Percentiles rank a stretch among this genome's conserved stretches.
These are phyloP conservation scores for Nycticryphes semicollaris DNA, from an alignment of 2,113 vertebrate genomes.

Conservation along the genomic window DNA sequence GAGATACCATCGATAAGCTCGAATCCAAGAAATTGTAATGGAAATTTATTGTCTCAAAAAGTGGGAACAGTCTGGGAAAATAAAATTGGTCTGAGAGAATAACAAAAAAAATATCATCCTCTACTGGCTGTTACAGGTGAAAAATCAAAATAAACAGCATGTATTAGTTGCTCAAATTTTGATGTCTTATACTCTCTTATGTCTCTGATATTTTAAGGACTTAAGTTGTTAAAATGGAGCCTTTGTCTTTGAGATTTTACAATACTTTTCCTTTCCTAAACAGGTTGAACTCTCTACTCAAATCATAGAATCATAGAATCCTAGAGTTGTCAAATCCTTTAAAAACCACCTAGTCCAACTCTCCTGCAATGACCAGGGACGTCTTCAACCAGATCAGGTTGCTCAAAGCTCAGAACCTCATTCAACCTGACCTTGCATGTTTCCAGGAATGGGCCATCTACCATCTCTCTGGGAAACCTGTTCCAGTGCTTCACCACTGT, in stretches of 20 bases:
- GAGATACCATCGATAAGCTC: rapidly evolving
- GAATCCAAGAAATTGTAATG: not conserved
- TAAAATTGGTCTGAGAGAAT: not conserved
- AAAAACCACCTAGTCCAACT: not conserved
- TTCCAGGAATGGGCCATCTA: not conserved
- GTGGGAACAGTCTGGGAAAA: not conserved
- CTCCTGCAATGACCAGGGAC: not conserved
- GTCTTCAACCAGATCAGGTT: not conserved
- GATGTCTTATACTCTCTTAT: not conserved
- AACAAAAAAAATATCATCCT: not conserved
- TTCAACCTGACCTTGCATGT: not conserved
- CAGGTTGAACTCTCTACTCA: not conserved
- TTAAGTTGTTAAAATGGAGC: not conserved
- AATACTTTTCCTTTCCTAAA: not conserved
- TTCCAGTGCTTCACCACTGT: not conserved
- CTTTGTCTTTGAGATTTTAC: not conserved
- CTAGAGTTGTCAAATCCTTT: not conserved
- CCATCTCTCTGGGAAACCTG: not conserved
- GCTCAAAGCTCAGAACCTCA: not conserved
- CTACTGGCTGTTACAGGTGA: not conserved
- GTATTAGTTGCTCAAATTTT: not conserved
- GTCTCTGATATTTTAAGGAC: not conserved
- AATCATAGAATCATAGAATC: not conserved
- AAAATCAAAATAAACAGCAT: not conserved
- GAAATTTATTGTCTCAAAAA: not conserved